Base-by-base conservation (phyloP, 2,888 invertebrate genomes). In the Chymomyza procnemis region DNA sequence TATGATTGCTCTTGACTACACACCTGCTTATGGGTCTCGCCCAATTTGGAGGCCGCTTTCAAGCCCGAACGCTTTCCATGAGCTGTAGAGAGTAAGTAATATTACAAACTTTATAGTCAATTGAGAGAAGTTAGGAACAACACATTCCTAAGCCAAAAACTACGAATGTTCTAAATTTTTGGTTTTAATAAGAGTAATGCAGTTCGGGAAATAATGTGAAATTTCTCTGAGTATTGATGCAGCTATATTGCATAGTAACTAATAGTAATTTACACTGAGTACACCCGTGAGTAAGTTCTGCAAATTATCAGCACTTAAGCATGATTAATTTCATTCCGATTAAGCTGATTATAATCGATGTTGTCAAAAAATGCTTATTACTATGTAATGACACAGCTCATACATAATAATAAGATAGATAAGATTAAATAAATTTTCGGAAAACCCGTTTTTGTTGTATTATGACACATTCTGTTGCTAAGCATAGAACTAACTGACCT, bases 41-140 rank as follows among this genome's bases (percentile, higher is more conserved):
- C 50, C 21, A 61, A 12, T 12, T 41, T 18, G 8, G 57, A 57
- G 9, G 66, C 50, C 14, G 76, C 62, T 58, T 74, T 71, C 52
- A 66, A 75, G 34, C 87, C 78, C 6, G 89, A 89, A 41, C 89
- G 87, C 69, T 89, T 89, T 30, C 89, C 89, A 67, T 89, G 89
- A 4, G 87, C 84, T 84, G 26, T 8, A 57, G 16, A 26, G 26
- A 26, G 5, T n/a, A n/a, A n/a, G n/a, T n/a, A n/a, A n/a, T n/a
- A n/a, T n/a, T n/a, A n/a, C n/a, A n/a, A n/a, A n/a, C n/a, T n/a
- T n/a, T n/a, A n/a, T n/a, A n/a, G n/a, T n/a, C n/a, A n/a, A n/a
- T n/a, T n/a, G n/a, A n/a, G n/a, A n/a, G n/a, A n/a, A n/a, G n/a
- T n/a, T n/a, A n/a, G n/a, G n/a, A n/a, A n/a, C n/a, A n/a, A n/a